A percentile compares a stretch with the other conserved stretches of the same genome.
These are phyloP conservation scores for Agapornis roseicollis DNA, from an alignment of 2,113 vertebrate species.

Conservation along the genomic window DNA sequence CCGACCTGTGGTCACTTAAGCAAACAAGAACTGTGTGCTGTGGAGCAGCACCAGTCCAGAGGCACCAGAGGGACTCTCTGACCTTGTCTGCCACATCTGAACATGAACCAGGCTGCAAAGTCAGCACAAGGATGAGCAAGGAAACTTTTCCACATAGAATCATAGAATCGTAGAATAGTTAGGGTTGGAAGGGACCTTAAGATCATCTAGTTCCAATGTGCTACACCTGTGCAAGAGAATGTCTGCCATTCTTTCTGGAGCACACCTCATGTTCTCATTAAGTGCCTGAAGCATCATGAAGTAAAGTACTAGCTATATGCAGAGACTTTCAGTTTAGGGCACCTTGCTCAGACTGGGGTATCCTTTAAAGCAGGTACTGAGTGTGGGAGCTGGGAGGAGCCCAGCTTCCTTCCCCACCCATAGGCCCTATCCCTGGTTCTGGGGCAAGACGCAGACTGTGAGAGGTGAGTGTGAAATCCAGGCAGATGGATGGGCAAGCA, in stretches of 20 bases:
- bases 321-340: neutral
- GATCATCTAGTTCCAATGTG: too few species aligned
- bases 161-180: too few species aligned
- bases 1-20: neutral
- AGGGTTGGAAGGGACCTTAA: too few species aligned
- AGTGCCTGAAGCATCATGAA: neutral
- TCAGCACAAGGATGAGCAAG: neutral
- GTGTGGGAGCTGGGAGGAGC: neutral
- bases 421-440: neutral
- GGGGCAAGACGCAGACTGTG: neutral
- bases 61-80: neutral
- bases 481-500: neutral
- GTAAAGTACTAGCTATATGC: neutral
- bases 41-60: neutral
- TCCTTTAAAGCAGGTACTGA: neutral
- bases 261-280: neutral
- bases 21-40: neutral
- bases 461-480: neutral
- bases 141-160: neutral
- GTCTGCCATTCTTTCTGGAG: neutral
- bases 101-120: neutral
- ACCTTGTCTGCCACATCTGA: neutral
- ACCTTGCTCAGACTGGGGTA: neutral
- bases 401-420: neutral
- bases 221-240: neutral